Evolutionary conservation across 2,113 vertebrate genomes (phyloP).

Genomic region (Pangasianodon gigas): DNA sequence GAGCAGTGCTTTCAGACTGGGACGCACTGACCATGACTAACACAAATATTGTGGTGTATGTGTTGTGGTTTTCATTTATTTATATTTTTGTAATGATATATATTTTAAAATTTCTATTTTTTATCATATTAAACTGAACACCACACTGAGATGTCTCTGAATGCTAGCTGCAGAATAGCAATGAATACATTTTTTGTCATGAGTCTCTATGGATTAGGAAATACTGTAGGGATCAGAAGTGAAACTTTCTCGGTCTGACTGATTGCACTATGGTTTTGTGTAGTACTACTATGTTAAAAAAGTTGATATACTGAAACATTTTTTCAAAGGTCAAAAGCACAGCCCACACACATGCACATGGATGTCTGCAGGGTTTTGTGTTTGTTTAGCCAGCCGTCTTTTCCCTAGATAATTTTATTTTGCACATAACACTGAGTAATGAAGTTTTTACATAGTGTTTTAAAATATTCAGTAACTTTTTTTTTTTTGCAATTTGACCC

Average conservation of each 20-base stretch:
- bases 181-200: not conserved
- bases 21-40: not conserved
- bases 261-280: not conserved
- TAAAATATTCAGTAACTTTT: not conserved
- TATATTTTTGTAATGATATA: conserved; percentile 49
- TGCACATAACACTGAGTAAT: conserved; percentile 2
- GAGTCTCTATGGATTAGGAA: conserved; percentile 7
- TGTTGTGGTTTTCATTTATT: not conserved
- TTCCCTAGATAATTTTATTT: conserved; percentile 16
- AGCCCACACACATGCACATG: conserved; percentile 33
- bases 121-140: not conserved
- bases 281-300: not conserved
- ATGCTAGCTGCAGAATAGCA: not conserved
- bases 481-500: not conserved
- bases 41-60: not conserved
- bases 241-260: not conserved
- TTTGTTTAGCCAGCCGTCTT: conserved; percentile 18
- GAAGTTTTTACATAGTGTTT: not conserved
- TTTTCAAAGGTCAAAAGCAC: conserved; percentile 17
- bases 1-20: not conserved
- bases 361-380: conserved; percentile 20
- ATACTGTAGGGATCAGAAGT: conserved; percentile 17
- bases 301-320: not conserved
- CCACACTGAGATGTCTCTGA: not conserved
- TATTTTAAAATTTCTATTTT: conserved; percentile 23